Conservation (phyloP, 2,797 vertebrate species). For the Sebastes trivittatus region DNA sequence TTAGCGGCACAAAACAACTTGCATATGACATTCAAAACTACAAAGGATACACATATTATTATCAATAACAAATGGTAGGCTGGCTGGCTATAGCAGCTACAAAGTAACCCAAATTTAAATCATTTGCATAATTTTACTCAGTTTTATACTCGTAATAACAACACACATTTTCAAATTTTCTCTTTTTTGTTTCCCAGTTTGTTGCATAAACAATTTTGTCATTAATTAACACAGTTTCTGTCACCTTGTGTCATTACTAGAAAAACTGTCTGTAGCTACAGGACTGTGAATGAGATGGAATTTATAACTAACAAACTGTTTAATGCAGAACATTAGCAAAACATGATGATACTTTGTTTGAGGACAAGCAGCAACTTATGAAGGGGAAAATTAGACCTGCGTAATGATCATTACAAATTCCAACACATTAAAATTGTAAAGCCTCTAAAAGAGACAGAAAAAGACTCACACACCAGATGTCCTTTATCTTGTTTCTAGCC, state of each 20-base stretch:
- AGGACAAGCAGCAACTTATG: constrained; percentile 21
- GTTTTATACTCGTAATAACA: neutral
- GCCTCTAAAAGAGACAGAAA: neutral
- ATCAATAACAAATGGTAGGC: neutral
- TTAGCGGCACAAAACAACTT: no score
- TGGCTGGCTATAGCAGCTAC: no score
- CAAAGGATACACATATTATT: neutral
- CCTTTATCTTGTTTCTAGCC: neutral
- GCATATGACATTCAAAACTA: neutral
- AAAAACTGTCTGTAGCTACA: neutral
- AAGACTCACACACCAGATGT: constrained; percentile 12
- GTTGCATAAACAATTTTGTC: neutral
- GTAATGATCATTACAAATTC: constrained; percentile 17
- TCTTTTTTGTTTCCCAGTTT: no score
- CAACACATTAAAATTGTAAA: constrained; percentile 18
- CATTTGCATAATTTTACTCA: no score
- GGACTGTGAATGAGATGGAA: neutral
- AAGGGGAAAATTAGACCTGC: constrained; percentile 36
- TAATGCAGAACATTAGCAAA: constrained; percentile 15
- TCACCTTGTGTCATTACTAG: neutral
- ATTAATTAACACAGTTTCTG: neutral
- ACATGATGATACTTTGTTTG: constrained; percentile 8
- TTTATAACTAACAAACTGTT: constrained; percentile 21
- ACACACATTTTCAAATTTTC: neutral
- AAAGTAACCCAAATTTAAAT: no score